These are phyloP conservation scores for Dione juno DNA, from an alignment of 2,888 invertebrate species.

Conservation along the genomic window DNA sequence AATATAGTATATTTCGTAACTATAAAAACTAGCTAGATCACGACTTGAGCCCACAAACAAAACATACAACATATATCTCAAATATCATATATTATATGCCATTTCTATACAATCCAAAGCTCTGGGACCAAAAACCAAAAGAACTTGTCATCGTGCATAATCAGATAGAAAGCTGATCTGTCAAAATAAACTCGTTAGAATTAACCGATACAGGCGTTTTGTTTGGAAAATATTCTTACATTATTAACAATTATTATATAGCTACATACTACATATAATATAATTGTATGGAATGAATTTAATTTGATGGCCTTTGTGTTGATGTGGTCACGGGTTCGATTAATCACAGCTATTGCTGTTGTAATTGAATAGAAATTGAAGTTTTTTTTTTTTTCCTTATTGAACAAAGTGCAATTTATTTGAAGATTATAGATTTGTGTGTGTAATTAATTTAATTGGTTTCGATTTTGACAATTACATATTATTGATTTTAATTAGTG, in stretches of 20 bases:
- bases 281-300: background rate
- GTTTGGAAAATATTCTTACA: constrained; percentile 1
- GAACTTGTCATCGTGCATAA: constrained; percentile 42
- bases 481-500: too few relatives aligned
- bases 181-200: constrained; percentile 35
- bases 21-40: too few relatives aligned
- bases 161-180: constrained; percentile 42
- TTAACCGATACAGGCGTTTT: constrained; percentile 10
- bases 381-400: too few relatives aligned
- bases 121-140: constrained; percentile 26
- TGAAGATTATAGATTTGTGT: too few relatives aligned
- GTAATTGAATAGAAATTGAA: too few relatives aligned
- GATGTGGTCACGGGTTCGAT: background rate
- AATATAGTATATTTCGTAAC: too few relatives aligned
- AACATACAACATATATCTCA: too few relatives aligned
- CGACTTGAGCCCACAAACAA: too few relatives aligned
- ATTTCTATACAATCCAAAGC: background rate
- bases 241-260: constrained; percentile 20
- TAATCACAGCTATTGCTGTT: background rate
- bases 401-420: too few relatives aligned
- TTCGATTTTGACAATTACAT: too few relatives aligned
- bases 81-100: too few relatives aligned
- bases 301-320: background rate
- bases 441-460: too few relatives aligned
- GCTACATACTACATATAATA: background rate